Evolutionary conservation across 2,888 invertebrate genomes (phyloP).

Genomic region (Megamerina dolium): DNA sequence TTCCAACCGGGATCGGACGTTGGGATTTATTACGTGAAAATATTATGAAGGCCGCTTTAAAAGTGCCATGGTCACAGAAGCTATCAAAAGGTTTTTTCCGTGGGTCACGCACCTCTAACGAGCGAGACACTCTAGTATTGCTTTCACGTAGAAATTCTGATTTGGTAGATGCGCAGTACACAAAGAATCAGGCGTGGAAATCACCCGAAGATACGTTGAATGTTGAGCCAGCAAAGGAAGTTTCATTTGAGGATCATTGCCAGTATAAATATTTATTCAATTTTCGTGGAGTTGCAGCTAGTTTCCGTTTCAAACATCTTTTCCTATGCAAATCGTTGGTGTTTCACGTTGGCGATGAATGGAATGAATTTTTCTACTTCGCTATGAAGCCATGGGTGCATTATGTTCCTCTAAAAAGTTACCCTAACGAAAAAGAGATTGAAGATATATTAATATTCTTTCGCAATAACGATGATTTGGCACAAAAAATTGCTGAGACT

Average conservation of each 20-base stretch:
- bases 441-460: constrained; percentile 69
- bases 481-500: constrained; percentile 70
- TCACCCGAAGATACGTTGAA: constrained; percentile 88
- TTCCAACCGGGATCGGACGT: constrained; percentile 87
- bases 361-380: constrained; percentile 92
- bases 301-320: constrained; percentile 93
- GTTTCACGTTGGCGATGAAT: constrained; percentile 89
- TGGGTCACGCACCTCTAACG: constrained; percentile 88
- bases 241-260: constrained; percentile 87
- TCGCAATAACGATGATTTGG: constrained; percentile 65
- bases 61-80: constrained; percentile 73
- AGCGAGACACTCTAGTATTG: constrained; percentile 80
- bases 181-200: constrained; percentile 98
- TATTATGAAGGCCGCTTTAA: constrained; percentile 60
- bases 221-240: constrained; percentile 76
- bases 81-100: constrained; percentile 73
- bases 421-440: constrained; percentile 64
- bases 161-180: constrained; percentile 87
- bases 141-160: constrained; percentile 70
- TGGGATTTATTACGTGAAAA: constrained; percentile 82
- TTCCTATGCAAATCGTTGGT: constrained; percentile 89
- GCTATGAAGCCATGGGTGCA: constrained; percentile 91
- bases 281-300: constrained; percentile 94
- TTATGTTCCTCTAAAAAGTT: constrained; percentile 77
- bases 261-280: constrained; percentile 91